Conservation (phyloP, 2,797 vertebrate species). For the Serranus cabrilla region DNA sequence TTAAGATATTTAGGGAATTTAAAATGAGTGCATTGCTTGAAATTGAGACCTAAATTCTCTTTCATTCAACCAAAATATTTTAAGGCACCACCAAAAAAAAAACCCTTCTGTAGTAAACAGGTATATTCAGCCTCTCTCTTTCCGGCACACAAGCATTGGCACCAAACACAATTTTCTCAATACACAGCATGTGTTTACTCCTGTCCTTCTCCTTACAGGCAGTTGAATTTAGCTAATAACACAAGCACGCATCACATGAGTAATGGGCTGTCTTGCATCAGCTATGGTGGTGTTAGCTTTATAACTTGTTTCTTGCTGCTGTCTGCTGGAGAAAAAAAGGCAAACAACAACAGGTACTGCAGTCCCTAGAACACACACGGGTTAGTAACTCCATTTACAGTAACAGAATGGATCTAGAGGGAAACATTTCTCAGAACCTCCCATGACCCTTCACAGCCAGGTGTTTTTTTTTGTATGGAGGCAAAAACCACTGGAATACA, state of each 20-base stretch:
- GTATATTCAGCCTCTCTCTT: not conserved
- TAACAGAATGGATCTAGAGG: constrained; percentile 7
- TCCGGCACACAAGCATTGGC: not conserved
- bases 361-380: constrained; percentile 15
- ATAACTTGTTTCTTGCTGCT: constrained; percentile 32
- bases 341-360: constrained; percentile 9
- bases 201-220: constrained; percentile 48
- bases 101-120: not conserved
- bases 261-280: constrained; percentile 33
- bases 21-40: not conserved
- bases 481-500: constrained; percentile 6
- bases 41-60: not conserved
- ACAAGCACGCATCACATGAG: constrained; percentile 36
- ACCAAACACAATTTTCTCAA: constrained; percentile 38
- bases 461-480: not conserved
- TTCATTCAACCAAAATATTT: not conserved
- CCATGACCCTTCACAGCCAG: not conserved
- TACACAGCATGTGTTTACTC: constrained; percentile 35
- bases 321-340: constrained; percentile 34
- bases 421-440: constrained; percentile 29
- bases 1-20: not conserved
- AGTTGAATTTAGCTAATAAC: constrained; percentile 49
- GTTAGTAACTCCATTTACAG: constrained; percentile 30
- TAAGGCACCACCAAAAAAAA: too few species aligned
- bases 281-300: constrained; percentile 18